Evolutionary conservation across 2,797 vertebrate species (phyloP).

Genomic region (Smutsia temminckii): DNA sequence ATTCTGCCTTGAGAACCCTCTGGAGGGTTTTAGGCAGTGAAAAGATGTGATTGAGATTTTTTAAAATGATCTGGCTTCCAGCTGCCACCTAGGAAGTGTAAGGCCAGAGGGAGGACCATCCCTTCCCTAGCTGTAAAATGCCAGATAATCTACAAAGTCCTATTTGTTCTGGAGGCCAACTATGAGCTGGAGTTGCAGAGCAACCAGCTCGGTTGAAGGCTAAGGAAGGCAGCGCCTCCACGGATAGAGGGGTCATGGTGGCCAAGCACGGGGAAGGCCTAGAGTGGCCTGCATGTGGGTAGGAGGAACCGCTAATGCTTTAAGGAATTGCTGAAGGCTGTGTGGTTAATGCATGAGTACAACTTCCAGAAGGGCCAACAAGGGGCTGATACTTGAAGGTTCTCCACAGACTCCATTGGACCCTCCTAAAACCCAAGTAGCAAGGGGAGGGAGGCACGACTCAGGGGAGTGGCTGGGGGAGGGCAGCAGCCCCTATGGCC

Average conservation of each 20-base stretch:
- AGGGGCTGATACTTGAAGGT: neutral
- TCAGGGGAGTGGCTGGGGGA: too few species aligned
- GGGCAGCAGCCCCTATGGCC: neutral
- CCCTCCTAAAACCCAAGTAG: neutral
- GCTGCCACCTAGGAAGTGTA: neutral
- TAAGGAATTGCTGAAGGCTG: neutral
- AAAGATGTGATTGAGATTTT: neutral
- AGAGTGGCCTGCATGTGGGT: accelerated
- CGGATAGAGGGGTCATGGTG: neutral
- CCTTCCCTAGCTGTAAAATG: neutral
- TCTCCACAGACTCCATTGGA: neutral
- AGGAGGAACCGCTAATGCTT: neutral
- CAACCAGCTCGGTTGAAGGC: neutral
- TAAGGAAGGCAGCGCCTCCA: neutral
- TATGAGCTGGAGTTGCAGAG: neutral
- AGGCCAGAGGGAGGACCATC: neutral
- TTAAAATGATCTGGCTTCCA: neutral
- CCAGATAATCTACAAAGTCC: neutral
- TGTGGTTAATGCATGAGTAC: neutral
- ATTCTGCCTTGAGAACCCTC: neutral
- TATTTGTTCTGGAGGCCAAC: neutral
- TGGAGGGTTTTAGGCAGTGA: neutral
- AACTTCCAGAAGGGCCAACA: neutral
- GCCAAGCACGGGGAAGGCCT: neutral
- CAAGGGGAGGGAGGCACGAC: neutral